A percentile compares a stretch with the other conserved stretches of the same genome.
Evolutionary conservation across 2,797 vertebrate genomes (phyloP).

Genomic region (Luscinia luscinia): DNA sequence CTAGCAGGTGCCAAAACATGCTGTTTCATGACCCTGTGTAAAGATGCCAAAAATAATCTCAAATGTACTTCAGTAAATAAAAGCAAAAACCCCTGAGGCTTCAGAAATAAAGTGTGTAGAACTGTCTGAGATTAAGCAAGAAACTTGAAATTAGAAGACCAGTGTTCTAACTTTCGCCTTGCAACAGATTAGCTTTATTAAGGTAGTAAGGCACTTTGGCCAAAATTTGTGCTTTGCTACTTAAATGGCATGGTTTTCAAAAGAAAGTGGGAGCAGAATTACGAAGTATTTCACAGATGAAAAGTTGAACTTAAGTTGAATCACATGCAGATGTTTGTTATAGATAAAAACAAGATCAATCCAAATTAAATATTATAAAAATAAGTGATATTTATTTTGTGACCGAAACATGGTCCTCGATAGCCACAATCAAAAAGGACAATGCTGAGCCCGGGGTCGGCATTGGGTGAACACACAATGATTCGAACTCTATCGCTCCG

Average conservation of each 20-base stretch:
- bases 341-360: no score
- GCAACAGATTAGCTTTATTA: background rate
- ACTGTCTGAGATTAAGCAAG: conserved; percentile 2
- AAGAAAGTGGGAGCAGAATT: background rate
- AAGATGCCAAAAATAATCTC: conserved; percentile 58
- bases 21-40: conserved; percentile 56
- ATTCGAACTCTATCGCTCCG: no score
- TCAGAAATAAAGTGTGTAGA: background rate
- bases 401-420: no score
- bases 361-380: no score
- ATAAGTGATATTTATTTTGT: no score
- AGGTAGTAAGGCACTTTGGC: background rate
- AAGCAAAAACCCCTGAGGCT: conserved; percentile 2
- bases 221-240: background rate
- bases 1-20: conserved; percentile 53
- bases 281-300: background rate
- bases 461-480: no score
- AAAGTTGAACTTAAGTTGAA: background rate
- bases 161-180: background rate
- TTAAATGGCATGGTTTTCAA: background rate
- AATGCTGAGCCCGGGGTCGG: no score
- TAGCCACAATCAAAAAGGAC: no score
- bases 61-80: conserved; percentile 39
- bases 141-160: background rate
- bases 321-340: background rate